Conservation (phyloP, 2,888 invertebrate genomes). For the Clitarchus hookeri region DNA sequence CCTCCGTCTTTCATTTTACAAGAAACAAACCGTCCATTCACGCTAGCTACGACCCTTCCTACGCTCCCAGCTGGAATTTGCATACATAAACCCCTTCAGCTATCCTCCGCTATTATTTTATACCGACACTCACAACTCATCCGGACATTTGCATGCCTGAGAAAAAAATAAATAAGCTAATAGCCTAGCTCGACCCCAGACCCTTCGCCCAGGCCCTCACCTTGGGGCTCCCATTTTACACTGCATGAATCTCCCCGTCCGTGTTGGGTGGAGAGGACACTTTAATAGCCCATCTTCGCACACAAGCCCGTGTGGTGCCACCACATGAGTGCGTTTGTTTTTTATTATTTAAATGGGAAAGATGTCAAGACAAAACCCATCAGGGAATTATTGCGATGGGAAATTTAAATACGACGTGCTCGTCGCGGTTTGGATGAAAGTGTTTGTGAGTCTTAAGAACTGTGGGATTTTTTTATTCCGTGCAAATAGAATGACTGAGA, state of each 20-base stretch:
- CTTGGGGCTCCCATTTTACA: neutral
- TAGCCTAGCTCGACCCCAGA: neutral
- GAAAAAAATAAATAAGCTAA: slow-evolving; percentile 23
- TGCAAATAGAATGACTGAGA: neutral
- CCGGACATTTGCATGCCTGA: slow-evolving; percentile 21
- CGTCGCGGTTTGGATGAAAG: neutral
- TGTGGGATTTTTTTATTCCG: slow-evolving; percentile 20
- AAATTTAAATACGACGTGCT: neutral
- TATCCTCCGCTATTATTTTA: slow-evolving; percentile 23
- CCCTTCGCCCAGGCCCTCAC: neutral
- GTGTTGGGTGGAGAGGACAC: slow-evolving; percentile 4
- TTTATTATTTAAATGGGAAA: slow-evolving; percentile 18
- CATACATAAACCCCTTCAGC: slow-evolving; percentile 24
- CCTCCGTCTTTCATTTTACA: neutral
- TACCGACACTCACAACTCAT: slow-evolving; percentile 24
- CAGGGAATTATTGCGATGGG: neutral
- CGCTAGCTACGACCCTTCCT: neutral
- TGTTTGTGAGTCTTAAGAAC: slow-evolving; percentile 16
- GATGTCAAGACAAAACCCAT: neutral
- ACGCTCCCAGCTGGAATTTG: neutral
- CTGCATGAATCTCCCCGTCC: slow-evolving; percentile 3
- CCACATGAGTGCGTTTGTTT: slow-evolving; percentile 11
- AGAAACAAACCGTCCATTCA: slow-evolving; percentile 23
- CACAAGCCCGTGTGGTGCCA: neutral
- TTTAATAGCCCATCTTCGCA: slow-evolving; percentile 18